Evolutionary conservation across 2,797 vertebrate species (phyloP).

Genomic region (Semaprochilodus insignis): DNA sequence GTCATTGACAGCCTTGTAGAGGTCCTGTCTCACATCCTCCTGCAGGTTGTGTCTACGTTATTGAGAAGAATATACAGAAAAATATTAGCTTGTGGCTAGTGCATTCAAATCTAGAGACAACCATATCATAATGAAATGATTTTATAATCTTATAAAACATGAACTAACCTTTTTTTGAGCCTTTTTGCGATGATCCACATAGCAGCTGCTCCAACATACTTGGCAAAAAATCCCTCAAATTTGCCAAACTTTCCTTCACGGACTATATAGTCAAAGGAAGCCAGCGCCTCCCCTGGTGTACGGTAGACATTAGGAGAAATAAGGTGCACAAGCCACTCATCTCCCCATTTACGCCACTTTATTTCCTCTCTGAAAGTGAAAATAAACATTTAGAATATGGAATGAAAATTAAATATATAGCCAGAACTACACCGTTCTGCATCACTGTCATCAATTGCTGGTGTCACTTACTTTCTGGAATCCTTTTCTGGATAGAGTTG

Average conservation of each 20-base stretch:
- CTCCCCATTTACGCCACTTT: conserved; percentile 95
- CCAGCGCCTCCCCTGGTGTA: conserved; percentile 86
- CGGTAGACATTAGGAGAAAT: conserved; percentile 98
- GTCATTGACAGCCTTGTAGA: conserved; percentile 90
- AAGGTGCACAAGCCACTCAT: conserved; percentile 95
- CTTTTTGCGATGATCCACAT: conserved; percentile 94
- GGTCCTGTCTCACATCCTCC: conserved; percentile 90
- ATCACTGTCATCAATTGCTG: background rate
- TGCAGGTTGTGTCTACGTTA: conserved; percentile 86
- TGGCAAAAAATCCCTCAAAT: conserved; percentile 90
- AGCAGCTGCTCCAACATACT: conserved; percentile 92
- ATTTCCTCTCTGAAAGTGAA: conserved; percentile 88
- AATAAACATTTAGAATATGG: background rate
- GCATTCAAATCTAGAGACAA: no score
- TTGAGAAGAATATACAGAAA: background rate
- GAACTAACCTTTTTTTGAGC: conserved; percentile 86
- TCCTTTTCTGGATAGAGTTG: conserved; percentile 83
- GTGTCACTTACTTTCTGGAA: conserved; percentile 82
- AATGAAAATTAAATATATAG: background rate
- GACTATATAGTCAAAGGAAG: conserved; percentile 97
- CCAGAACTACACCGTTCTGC: background rate
- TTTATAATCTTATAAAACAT: no score
- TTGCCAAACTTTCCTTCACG: conserved; percentile 91
- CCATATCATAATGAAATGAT: no score
- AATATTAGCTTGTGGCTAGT: no score